Evolutionary conservation across 2,113 vertebrate genomes (phyloP).

Genomic region (Gavialis gangeticus): DNA sequence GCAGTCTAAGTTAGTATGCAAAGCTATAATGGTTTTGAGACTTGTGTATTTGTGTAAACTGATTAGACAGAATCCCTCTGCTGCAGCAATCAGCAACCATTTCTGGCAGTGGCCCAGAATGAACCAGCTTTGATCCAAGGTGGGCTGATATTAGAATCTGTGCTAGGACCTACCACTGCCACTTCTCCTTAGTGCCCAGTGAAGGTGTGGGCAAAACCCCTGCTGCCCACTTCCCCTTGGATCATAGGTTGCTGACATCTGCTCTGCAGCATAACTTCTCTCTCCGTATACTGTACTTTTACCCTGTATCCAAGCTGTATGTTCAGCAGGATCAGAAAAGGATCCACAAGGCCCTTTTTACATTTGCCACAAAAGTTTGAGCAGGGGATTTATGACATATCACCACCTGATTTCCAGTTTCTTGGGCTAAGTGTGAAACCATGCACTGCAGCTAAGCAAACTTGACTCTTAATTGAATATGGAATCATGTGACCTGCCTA

Average conservation of each 20-base stretch:
- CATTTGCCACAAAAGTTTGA: background rate
- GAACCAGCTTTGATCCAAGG: no score
- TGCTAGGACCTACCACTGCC: no score
- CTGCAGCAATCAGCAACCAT: background rate
- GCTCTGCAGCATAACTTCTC: background rate
- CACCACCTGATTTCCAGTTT: background rate
- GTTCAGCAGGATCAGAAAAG: background rate
- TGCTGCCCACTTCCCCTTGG: no score
- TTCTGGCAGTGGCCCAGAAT: no score
- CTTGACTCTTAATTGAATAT: background rate
- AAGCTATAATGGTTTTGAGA: background rate
- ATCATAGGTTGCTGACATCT: no score
- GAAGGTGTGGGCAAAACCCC: no score
- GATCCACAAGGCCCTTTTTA: background rate
- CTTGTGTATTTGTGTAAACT: background rate
- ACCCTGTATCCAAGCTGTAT: background rate
- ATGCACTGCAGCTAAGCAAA: background rate
- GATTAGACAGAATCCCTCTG: conserved; percentile 8
- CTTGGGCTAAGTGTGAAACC: background rate
- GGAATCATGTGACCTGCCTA: background rate
- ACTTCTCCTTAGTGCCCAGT: no score
- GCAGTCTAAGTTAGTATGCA: background rate
- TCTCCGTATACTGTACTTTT: background rate
- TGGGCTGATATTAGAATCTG: no score
- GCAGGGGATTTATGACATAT: background rate